Conservation (phyloP, 1,140 invertebrate genomes). For the Doryteuthis pealeii region DNA sequence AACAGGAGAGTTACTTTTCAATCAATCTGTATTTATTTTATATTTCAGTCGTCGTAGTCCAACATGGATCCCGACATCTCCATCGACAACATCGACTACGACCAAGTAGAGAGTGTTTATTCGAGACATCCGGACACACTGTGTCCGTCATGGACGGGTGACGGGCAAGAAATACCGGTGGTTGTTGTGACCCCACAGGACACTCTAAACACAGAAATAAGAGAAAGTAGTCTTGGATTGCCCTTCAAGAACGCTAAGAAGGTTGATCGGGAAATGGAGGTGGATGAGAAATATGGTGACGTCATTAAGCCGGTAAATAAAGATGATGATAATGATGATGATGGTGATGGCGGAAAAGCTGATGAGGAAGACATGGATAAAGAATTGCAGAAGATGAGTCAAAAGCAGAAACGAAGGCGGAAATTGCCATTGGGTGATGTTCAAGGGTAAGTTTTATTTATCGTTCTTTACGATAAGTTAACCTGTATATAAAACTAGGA, state of each 20-base stretch:
- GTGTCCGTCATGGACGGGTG: not conserved
- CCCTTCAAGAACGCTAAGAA: not conserved
- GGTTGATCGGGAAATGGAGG: no score
- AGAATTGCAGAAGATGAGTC: not conserved
- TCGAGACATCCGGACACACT: not conserved
- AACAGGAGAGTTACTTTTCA: no score
- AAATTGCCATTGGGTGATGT: constrained; percentile 12
- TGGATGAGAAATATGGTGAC: not conserved
- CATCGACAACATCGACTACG: not conserved
- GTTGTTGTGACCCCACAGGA: constrained; percentile 11
- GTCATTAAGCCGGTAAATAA: not conserved
- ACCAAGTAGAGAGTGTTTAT: not conserved
- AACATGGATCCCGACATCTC: not conserved
- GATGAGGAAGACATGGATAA: constrained; percentile 10
- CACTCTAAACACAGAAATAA: not conserved
- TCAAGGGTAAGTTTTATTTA: not conserved
- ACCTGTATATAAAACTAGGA: no score
- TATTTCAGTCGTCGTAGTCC: no score
- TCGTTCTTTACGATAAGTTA: no score
- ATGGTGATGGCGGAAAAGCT: constrained; percentile 13
- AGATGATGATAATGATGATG: constrained; percentile 24
- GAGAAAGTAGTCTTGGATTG: not conserved
- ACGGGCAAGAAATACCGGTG: not conserved
- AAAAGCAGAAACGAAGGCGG: constrained; percentile 6
- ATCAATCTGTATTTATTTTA: no score